phyloP scores from a whole-genome alignment of 2,797 vertebrate species.

The Clarias platycephalus region DNA sequence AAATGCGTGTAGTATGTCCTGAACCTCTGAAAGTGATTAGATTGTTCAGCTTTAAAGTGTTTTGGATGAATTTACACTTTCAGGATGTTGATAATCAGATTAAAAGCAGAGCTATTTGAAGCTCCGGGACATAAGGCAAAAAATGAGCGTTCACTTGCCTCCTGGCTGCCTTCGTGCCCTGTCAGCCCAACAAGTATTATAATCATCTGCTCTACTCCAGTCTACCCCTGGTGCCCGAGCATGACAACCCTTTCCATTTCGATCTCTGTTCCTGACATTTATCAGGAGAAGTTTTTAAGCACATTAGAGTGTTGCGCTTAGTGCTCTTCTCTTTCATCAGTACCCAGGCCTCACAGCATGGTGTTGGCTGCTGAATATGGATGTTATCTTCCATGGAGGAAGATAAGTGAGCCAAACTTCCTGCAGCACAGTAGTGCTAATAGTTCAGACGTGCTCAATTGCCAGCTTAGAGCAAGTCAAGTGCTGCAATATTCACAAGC shows the following conservation, averaged over 20 bases:
- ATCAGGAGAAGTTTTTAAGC: slow-evolving; percentile 51
- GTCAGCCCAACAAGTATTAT: neutral
- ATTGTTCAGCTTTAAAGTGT: neutral
- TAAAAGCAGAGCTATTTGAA: neutral
- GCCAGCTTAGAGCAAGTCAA: slow-evolving; percentile 38
- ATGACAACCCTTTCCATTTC: neutral
- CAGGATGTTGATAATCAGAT: neutral
- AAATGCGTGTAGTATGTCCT: neutral
- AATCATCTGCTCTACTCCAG: neutral
- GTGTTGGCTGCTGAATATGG: slow-evolving; percentile 52
- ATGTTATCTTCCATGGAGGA: slow-evolving; percentile 49
- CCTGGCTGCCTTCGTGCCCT: neutral
- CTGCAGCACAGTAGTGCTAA: slow-evolving; percentile 40
- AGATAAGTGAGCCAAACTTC: slow-evolving; percentile 47
- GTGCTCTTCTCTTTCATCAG: slow-evolving; percentile 56
- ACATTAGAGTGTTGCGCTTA: slow-evolving; percentile 48
- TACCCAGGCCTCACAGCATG: slow-evolving; percentile 54
- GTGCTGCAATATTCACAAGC: slow-evolving; percentile 40
- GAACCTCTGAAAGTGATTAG: no score
- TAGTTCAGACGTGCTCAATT: slow-evolving; percentile 50
- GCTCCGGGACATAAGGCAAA: neutral
- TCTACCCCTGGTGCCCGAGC: neutral
- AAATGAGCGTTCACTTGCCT: neutral
- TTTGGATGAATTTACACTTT: neutral
- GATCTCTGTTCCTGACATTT: slow-evolving; percentile 35